phyloP scores from a whole-genome alignment of 2,888 invertebrate genomes.

The Aleiodes testaceus region DNA sequence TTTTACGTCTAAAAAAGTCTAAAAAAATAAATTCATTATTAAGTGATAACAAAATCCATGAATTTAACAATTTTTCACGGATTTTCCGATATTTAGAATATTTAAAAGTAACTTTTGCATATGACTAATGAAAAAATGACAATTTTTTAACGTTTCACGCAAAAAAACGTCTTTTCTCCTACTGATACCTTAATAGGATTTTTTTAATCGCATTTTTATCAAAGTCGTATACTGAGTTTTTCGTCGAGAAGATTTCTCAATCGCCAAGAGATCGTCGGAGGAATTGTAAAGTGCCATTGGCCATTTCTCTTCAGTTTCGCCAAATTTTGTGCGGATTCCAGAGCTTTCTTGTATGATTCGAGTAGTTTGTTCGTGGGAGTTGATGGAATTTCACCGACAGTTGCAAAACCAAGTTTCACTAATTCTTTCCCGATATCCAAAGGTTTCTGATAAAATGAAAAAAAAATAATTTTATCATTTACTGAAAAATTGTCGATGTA shows the following conservation, averaged over 20 bases:
- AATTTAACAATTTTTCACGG: too few species aligned
- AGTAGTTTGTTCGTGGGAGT: slow-evolving; percentile 65
- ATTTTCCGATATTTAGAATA: background rate
- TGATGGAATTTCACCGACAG: slow-evolving; percentile 52
- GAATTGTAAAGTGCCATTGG: slow-evolving; percentile 72
- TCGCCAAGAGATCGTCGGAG: slow-evolving; percentile 69
- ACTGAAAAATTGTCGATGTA: background rate
- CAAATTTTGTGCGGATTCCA: slow-evolving; percentile 72
- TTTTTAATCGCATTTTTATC: background rate
- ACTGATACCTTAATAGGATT: background rate
- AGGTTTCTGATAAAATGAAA: slow-evolving; percentile 1
- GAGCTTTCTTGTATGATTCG: slow-evolving; percentile 69
- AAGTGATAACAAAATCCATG: too few species aligned
- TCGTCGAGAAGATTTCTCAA: slow-evolving; percentile 55
- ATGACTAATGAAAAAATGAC: too few species aligned
- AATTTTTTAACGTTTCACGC: too few species aligned
- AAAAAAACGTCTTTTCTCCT: too few species aligned
- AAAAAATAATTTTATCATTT: background rate
- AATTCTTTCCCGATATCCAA: slow-evolving; percentile 76
- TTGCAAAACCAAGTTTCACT: slow-evolving; percentile 72
- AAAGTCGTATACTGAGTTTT: slow-evolving; percentile 49
- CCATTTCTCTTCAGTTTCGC: slow-evolving; percentile 74
- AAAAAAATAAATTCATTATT: background rate
- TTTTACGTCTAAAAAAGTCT: background rate
- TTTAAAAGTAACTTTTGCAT: slow-evolving; percentile 32